These are phyloP conservation scores for Catocala sponsa DNA, from an alignment of 2,888 invertebrate genomes.

Conservation along the genomic window DNA sequence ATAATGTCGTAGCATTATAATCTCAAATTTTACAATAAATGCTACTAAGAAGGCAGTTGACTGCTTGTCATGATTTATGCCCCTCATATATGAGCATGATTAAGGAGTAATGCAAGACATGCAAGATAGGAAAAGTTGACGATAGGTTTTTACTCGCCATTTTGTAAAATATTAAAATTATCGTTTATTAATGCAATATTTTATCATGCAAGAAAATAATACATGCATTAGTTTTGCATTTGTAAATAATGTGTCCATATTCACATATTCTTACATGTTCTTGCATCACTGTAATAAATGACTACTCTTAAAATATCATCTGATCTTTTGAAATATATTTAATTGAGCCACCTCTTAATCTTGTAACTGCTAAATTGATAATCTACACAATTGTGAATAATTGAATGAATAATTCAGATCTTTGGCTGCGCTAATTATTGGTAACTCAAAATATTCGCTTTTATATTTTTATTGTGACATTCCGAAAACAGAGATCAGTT, in stretches of 20 bases:
- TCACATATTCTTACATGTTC: slow-evolving; percentile 5
- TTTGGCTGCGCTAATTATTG: slow-evolving; percentile 37
- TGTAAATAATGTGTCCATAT: too few relatives aligned
- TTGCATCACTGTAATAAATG: slow-evolving; percentile 7
- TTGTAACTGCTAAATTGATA: neutral
- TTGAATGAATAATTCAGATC: slow-evolving; percentile 36
- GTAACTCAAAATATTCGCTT: slow-evolving; percentile 36
- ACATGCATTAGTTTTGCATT: too few relatives aligned
- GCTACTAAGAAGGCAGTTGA: slow-evolving; percentile 23
- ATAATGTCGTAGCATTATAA: too few relatives aligned
- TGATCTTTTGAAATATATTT: slow-evolving; percentile 18
- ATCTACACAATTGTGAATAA: slow-evolving; percentile 5
- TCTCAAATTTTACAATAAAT: slow-evolving; percentile 11
- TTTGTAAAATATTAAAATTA: too few relatives aligned
- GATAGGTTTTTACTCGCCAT: too few relatives aligned
- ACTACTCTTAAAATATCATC: slow-evolving; percentile 6
- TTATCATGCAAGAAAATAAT: too few relatives aligned
- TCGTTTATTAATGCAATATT: too few relatives aligned
- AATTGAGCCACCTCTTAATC: slow-evolving; percentile 33
- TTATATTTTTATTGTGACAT: slow-evolving; percentile 21
- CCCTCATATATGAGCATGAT: slow-evolving; percentile 4
- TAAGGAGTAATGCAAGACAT: slow-evolving; percentile 22
- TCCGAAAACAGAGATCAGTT: slow-evolving; percentile 15
- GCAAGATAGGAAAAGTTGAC: neutral
- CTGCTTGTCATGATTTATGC: slow-evolving; percentile 19